Conservation (phyloP, 2,797 vertebrate species). For the Cossypha caffra region DNA sequence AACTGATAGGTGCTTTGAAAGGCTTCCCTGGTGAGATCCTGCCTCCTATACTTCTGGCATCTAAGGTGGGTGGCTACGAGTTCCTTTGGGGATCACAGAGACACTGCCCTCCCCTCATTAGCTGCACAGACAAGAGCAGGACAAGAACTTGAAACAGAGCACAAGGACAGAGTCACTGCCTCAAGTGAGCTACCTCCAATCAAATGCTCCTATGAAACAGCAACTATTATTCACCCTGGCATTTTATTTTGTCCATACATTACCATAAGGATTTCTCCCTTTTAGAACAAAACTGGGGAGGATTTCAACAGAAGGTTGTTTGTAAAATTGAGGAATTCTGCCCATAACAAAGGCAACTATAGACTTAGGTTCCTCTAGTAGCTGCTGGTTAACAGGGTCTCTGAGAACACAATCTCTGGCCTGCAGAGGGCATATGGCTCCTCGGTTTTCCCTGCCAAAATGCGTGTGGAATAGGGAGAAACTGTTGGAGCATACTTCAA, state of each 20-base stretch:
- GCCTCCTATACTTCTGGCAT: background rate
- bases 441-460: background rate
- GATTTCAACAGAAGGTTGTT: background rate
- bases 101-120: rapidly evolving
- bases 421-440: conserved; percentile 25
- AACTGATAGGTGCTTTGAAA: background rate
- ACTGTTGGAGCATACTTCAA: background rate
- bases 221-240: background rate
- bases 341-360: background rate
- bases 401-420: background rate
- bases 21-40: background rate
- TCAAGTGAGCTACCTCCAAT: background rate
- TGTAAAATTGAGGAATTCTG: background rate
- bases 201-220: background rate
- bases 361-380: background rate
- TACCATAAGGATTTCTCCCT: background rate
- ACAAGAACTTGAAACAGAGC: background rate
- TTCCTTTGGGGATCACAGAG: background rate
- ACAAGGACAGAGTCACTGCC: background rate
- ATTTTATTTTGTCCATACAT: conserved; percentile 6
- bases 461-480: background rate
- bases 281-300: background rate
- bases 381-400: background rate
- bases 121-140: background rate
- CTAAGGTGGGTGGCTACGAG: background rate